Percentiles rank a stretch among this genome's conserved stretches.
phyloP scores from a whole-genome alignment of 2,888 invertebrate genomes.

The Kryphioiulus occultus region DNA sequence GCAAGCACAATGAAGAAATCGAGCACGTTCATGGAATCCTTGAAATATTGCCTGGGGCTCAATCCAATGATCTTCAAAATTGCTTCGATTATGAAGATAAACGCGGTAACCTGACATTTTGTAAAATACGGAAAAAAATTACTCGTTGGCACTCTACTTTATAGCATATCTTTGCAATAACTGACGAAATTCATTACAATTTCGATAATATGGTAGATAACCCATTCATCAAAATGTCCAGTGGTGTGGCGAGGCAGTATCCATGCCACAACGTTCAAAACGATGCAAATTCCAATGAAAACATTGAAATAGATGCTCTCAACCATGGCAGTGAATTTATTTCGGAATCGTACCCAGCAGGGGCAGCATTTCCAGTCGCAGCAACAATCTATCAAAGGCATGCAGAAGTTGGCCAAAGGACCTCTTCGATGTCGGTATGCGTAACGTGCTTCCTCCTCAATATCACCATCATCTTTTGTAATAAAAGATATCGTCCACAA shows the following conservation, averaged over 20 bases:
- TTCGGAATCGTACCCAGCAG: background rate
- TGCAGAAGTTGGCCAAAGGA: background rate
- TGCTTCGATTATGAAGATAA: constrained; percentile 22
- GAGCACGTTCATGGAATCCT: background rate
- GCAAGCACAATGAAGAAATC: constrained; percentile 15
- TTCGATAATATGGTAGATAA: too few relatives aligned
- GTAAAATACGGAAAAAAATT: background rate
- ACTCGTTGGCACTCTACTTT: background rate
- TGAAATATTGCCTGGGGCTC: constrained; percentile 45
- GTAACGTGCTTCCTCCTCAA: background rate
- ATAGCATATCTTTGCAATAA: constrained; percentile 48
- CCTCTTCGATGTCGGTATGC: background rate
- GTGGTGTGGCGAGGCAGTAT: constrained; percentile 94
- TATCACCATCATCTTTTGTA: background rate
- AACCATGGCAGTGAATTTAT: constrained; percentile 69
- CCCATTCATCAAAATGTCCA: too few relatives aligned
- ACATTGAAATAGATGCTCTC: constrained; percentile 93
- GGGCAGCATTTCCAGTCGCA: constrained; percentile 42
- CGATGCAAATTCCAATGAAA: constrained; percentile 91
- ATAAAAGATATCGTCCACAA: too few relatives aligned
- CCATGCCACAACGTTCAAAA: constrained; percentile 90
- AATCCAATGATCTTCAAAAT: constrained; percentile 38
- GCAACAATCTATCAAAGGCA: background rate
- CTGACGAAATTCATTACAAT: too few relatives aligned
- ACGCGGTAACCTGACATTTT: background rate